phyloP scores from a whole-genome alignment of 2,113 vertebrate species.

The Carassius carassius region DNA sequence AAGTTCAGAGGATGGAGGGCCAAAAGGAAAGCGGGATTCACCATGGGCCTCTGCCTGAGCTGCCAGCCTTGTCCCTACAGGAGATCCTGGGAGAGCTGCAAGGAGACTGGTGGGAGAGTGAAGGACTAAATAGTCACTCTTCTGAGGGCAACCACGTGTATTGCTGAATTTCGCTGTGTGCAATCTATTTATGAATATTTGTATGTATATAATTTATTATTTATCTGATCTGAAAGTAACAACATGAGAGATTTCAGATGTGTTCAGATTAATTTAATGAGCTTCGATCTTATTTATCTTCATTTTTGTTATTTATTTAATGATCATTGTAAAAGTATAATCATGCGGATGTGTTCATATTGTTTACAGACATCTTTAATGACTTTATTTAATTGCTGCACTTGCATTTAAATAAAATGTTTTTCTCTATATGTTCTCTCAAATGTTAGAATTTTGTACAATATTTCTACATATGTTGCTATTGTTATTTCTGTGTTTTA shows the following conservation, averaged over 20 bases:
- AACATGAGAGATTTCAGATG: neutral
- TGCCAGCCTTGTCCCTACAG: conserved; percentile 65
- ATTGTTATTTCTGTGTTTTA: neutral
- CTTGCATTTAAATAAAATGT: conserved; percentile 34
- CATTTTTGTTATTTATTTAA: neutral
- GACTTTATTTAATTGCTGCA: conserved; percentile 9
- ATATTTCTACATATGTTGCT: neutral
- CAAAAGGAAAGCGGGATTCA: conserved; percentile 5
- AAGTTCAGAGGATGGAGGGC: conserved; percentile 24
- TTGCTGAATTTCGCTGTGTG: conserved; percentile 41
- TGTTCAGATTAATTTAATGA: neutral
- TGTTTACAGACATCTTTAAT: conserved; percentile 14
- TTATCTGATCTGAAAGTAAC: neutral
- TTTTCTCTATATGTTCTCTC: neutral
- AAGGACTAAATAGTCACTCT: conserved; percentile 29
- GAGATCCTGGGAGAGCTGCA: conserved; percentile 71
- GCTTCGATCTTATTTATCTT: too few species aligned
- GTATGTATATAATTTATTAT: conserved; percentile 24
- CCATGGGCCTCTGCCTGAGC: conserved; percentile 63
- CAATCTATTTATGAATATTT: conserved; percentile 25
- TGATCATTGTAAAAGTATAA: neutral
- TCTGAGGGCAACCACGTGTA: conserved; percentile 45
- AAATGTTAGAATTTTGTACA: neutral
- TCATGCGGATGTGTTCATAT: conserved; percentile 1
- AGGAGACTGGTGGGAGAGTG: conserved; percentile 67